phyloP scores from a whole-genome alignment of 2,113 vertebrate genomes.

The Sterna hirundo region DNA sequence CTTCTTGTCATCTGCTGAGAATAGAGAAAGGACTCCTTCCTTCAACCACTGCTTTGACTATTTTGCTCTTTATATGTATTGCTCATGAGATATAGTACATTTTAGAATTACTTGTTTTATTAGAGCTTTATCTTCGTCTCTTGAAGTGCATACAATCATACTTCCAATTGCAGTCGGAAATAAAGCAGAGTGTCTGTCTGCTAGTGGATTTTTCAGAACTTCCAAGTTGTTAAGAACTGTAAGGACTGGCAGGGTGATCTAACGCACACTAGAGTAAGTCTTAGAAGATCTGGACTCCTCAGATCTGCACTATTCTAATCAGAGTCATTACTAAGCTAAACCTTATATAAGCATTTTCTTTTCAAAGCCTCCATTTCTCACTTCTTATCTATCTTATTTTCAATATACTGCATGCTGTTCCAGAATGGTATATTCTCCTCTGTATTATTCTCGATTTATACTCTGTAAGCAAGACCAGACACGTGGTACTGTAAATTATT shows the following conservation, averaged over 20 bases:
- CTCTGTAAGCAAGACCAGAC: neutral
- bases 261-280: neutral
- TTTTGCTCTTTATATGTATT: neutral
- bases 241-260: neutral
- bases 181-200: neutral
- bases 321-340: neutral
- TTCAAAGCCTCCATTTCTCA: neutral
- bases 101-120: neutral
- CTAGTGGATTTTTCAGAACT: neutral
- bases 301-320: neutral
- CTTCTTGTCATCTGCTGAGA: neutral
- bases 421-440: neutral
- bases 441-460: neutral
- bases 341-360: neutral
- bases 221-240: neutral
- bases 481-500: slow-evolving; percentile 18
- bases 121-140: neutral
- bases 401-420: neutral
- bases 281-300: neutral
- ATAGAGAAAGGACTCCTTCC: neutral
- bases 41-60: neutral
- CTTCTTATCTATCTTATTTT: neutral
- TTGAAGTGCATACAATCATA: neutral
- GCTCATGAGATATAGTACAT: neutral
- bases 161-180: neutral